These are phyloP conservation scores for Drosophila pseudoananassae DNA, from an alignment of 1,140 invertebrate species.

Conservation along the genomic window DNA sequence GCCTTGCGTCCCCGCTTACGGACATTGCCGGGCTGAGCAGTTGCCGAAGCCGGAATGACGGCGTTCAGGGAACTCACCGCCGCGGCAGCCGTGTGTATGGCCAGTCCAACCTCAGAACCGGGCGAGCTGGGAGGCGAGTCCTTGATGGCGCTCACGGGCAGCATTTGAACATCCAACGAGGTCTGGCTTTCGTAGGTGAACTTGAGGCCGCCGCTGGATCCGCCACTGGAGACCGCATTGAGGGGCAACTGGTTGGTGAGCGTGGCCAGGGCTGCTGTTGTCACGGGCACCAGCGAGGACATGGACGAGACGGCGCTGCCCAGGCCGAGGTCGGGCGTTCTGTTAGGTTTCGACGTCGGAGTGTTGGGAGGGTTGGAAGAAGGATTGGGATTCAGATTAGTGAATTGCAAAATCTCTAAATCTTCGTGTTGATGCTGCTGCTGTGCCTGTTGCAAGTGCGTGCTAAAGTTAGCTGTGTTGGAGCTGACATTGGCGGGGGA, in stretches of 20 bases:
- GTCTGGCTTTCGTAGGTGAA: slow-evolving; percentile 82
- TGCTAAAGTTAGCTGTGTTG: slow-evolving; percentile 38
- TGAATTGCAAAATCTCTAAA: slow-evolving; percentile 77
- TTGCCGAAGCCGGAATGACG: slow-evolving; percentile 84
- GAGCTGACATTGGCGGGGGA: slow-evolving; percentile 60
- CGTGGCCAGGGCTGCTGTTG: slow-evolving; percentile 19
- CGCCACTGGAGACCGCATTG: slow-evolving; percentile 16
- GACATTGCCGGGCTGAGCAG: slow-evolving; percentile 84
- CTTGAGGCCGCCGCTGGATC: slow-evolving; percentile 68
- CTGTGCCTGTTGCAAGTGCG: slow-evolving; percentile 49
- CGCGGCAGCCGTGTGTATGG: slow-evolving; percentile 55
- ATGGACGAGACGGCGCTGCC: slow-evolving; percentile 15
- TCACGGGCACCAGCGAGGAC: slow-evolving; percentile 19
- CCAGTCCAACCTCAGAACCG: slow-evolving; percentile 85
- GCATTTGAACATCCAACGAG: slow-evolving; percentile 58
- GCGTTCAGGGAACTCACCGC: slow-evolving; percentile 24
- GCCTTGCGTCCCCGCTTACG: slow-evolving; percentile 85
- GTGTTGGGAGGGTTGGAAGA: slow-evolving; percentile 52
- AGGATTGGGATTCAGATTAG: slow-evolving; percentile 61
- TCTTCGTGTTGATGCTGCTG: slow-evolving; percentile 69
- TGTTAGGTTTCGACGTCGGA: slow-evolving; percentile 43
- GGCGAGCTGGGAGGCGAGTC: slow-evolving; percentile 88
- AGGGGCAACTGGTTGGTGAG: slow-evolving; percentile 26
- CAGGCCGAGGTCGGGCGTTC: slow-evolving; percentile 74
- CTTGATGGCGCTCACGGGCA: slow-evolving; percentile 72